Base-by-base conservation (phyloP, 2,797 vertebrate genomes). In the Semaprochilodus insignis region DNA sequence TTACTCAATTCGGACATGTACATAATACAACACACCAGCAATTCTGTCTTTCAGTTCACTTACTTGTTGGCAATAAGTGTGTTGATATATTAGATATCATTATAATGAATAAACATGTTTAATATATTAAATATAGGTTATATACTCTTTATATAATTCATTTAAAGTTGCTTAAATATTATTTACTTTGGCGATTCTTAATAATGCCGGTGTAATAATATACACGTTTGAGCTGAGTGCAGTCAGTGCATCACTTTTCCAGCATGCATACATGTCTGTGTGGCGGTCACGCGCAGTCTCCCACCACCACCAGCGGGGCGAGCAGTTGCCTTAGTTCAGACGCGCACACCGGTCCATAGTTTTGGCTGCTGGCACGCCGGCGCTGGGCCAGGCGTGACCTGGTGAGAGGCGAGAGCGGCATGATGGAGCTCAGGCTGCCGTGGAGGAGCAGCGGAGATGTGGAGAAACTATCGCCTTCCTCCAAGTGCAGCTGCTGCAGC, bases 371-470 rank as follows among this genome's bases (percentile, higher is more conserved):
- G 76, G 93, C 94, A 93, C 97, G 96, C 86, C 97, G 93, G 85
- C 97, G 95, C 88, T 93, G 91, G 83, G 97, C 97, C 93, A 99
- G 93, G 88, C 96, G 95, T 60, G 98, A 99, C 83, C 96, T 94
- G 8, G 97, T 97, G 51, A 96, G 96, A 0, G 96, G 97, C 10
- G 96, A 97, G 85, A 97, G 96, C 81, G 90, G 95, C 92, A 97
- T 66, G 69, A 72, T 90, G 71, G 96, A 97, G 87, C 96, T 93
- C 84, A 96, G 96, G 89, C 94, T 91, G 89, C 96, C 94, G 52
- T 94, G 94, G 72, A 97, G 93, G 85, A 98, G 92, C 85, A 96
- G 91, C 0, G 96, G 96, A 1, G 14, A 65, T 2, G 63, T 19
- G 2, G 62, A 65, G 16, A 67, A 67, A 0, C 34, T 25, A 36